Evolutionary conservation across 2,797 vertebrate species (phyloP), one percentile per base, ranked within the genome.

Genomic region (Enteromius argenteus): DNA sequence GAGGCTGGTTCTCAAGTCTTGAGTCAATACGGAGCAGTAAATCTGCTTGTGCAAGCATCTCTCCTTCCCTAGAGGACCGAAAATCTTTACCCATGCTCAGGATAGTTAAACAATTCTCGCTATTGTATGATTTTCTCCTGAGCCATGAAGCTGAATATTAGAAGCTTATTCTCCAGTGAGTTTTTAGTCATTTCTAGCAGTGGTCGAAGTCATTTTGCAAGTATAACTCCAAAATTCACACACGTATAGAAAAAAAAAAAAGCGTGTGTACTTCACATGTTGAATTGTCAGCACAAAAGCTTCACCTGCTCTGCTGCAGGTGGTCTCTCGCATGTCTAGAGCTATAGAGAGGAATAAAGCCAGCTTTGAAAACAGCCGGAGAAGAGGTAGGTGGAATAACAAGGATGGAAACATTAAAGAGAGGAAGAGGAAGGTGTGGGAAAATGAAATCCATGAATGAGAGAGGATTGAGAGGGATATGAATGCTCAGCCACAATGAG

Each of bases 31-130:
- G 88, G 91, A 90, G 92, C 91, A 89, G 88, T 92, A 91, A 92
- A 94, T 94, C 89, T 94, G 93, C 93, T 92, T 91, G 91, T 92
- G 91, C 91, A 93, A 92, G 93, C 92, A 91, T 84, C 89, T 92
- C 89, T 90, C 86, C 39, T 86, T 86, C 91, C 66, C 32, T 85
- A 87, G 91, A 91, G 87, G 87, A 86, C 64, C 51, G 71, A 82
- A 90, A 90, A 87, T 88, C 89, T 90, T 90, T 88, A 90, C 86
- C 83, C 84, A 81, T 89, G 86, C 88, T 85, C 88, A 83, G 85
- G 85, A 90, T 91, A 92, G 89, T 93, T 92, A 91, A 93, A 93
- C 91, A 92, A 91, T 93, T 93, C 91, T 91, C 89, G 90, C 90
- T 88, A 87, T 69, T 89, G 87, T 85, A 90, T 84, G 84, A 85